Conservation (phyloP, 2,888 invertebrate genomes). For the Leuctra nigra region DNA sequence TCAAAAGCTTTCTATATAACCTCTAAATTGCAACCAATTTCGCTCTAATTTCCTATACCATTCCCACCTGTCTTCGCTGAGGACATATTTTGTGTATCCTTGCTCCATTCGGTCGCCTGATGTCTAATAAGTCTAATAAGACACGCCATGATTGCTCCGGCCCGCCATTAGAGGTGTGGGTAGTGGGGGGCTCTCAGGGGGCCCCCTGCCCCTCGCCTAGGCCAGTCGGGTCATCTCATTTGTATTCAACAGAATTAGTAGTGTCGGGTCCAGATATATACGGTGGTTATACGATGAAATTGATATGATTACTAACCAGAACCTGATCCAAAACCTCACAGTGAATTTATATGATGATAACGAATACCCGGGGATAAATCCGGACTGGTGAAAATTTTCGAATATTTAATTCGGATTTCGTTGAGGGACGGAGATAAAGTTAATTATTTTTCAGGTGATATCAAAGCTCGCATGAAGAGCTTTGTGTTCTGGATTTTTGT, state of each 20-base stretch:
- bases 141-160: not conserved
- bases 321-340: not conserved
- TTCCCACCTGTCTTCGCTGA: not conserved
- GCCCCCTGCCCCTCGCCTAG: not conserved
- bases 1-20: no score
- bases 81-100: not conserved
- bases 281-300: no score
- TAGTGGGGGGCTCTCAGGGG: not conserved
- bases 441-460: no score
- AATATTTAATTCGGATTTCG: no score
- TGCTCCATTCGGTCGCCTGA: not conserved
- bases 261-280: not conserved
- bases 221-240: constrained; percentile 2
- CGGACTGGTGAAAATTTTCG: no score
- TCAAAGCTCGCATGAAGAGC: no score
- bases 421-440: no score
- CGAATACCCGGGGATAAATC: no score
- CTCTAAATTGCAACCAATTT: no score
- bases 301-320: constrained; percentile 5
- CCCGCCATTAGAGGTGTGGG: not conserved
- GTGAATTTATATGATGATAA: no score
- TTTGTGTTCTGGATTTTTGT: no score
- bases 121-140: constrained; percentile 7
- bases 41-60: no score
- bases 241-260: constrained; percentile 1